Evolutionary conservation across 2,797 vertebrate genomes (phyloP), one percentile per base, ranked within the genome.

Genomic region (Alectoris magna): DNA sequence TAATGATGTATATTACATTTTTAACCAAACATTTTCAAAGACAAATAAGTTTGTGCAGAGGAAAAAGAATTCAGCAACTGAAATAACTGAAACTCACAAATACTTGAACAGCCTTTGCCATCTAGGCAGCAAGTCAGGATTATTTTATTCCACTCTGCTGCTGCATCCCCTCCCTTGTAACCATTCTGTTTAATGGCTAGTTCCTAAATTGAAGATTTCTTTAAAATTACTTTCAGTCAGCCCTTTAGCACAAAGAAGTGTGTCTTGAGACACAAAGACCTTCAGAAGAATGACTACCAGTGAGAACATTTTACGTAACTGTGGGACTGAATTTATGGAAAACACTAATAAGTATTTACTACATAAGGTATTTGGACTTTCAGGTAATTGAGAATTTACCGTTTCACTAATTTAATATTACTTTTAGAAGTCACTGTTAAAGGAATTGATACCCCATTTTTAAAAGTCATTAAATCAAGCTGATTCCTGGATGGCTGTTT

Each of bases 401-500:
- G 38, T 15, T 91, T 60, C 72, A 90, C 14, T 56, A 82, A 82
- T 44, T 81, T 60, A 78, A 82, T n/a, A 24, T 68, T 81, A 34
- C 8, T 84, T 84, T 90, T 49, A 75, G 23, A 91, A 86, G 67
- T 29, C 73, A 76, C 22, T 29, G 39, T 49, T 64, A 91, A 75
- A 91, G 56, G 48, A 64, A 29, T 38, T 62, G 71, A 38, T 80
- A 79, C 7, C 23, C 34, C 56, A 36, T 18, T 53, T 84, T 87
- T 82, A 84, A 85, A 87, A 96, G 51, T 62, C 84, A 92, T 85
- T 94, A 81, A 49, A 74, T 49, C 64, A 60, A 83, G 27, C 13
- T 72, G 67, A 76, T 66, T 85, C 79, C 69, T 41, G 46, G 72
- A 29, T 6, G 68, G 64, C 63, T 53, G 46, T 92, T 91, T 62